phyloP scores from a whole-genome alignment of 2,113 vertebrate species.

The Oostethus manadensis region DNA sequence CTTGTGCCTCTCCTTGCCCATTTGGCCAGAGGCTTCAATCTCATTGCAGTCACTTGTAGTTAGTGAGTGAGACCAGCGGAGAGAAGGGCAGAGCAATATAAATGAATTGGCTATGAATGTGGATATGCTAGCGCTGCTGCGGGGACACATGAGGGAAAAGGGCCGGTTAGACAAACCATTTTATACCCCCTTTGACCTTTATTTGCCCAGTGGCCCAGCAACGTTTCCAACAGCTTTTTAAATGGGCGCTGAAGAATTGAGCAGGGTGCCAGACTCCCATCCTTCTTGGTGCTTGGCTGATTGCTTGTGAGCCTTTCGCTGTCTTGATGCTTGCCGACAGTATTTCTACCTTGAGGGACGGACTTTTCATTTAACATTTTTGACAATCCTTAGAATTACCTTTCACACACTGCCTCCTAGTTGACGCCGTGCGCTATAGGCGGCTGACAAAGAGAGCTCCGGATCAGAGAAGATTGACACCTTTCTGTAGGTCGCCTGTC shows the following conservation, averaged over 20 bases:
- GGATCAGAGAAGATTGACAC: constrained; percentile 67
- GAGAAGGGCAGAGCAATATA: constrained; percentile 66
- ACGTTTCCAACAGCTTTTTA: constrained; percentile 62
- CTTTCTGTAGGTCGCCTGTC: constrained; percentile 55
- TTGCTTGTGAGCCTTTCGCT: constrained; percentile 1
- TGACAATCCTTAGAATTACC: constrained; percentile 35
- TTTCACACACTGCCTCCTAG: constrained; percentile 17
- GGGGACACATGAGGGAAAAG: constrained; percentile 40
- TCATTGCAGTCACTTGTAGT: constrained; percentile 71
- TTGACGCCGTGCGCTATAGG: constrained; percentile 12
- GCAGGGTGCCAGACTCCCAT: constrained; percentile 26
- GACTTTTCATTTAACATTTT: constrained; percentile 39
- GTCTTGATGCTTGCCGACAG: constrained; percentile 11
- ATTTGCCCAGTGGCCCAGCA: constrained; percentile 59
- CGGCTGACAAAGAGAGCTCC: constrained; percentile 45
- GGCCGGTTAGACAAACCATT: constrained; percentile 67
- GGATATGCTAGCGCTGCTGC: constrained; percentile 45
- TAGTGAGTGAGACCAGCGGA: constrained; percentile 57
- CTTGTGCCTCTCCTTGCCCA: constrained; percentile 57
- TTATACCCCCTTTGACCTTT: constrained; percentile 71
- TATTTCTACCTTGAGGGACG: constrained; percentile 23
- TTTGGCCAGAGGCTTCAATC: constrained; percentile 67
- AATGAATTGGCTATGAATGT: constrained; percentile 68
- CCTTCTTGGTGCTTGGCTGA: constrained; percentile 9
- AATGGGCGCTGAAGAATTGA: constrained; percentile 58